These are phyloP conservation scores for Heliothis peltigera DNA, from an alignment of 2,888 invertebrate species.

Conservation along the genomic window DNA sequence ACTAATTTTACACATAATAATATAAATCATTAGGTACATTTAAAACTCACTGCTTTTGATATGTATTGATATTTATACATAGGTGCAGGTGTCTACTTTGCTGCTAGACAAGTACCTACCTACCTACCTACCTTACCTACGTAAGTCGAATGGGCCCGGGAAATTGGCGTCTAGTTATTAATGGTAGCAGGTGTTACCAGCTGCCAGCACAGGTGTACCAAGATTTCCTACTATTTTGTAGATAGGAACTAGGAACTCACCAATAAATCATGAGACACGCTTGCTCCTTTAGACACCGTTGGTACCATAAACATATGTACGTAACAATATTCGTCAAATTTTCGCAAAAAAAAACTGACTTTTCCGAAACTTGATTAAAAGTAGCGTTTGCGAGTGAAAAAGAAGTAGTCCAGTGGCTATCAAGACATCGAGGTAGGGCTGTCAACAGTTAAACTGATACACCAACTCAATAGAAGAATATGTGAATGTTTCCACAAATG, in stretches of 20 bases:
- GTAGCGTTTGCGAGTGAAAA: no score
- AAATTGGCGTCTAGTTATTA: slow-evolving; percentile 36
- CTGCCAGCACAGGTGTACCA: slow-evolving; percentile 19
- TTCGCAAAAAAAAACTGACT: no score
- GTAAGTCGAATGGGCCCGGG: slow-evolving; percentile 21
- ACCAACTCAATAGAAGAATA: no score
- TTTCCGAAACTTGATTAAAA: no score
- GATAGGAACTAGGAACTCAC: slow-evolving; percentile 5
- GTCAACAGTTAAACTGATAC: no score
- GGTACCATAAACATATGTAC: no score
- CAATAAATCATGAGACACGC: slow-evolving; percentile 28
- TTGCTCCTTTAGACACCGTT: slow-evolving; percentile 14
- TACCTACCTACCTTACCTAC: slow-evolving; percentile 14
- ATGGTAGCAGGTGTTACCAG: slow-evolving; percentile 19
- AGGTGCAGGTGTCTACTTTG: not conserved
- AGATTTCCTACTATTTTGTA: slow-evolving; percentile 15
- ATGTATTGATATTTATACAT: not conserved
- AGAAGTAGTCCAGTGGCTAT: no score
- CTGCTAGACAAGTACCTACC: not conserved
- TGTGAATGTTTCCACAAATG: no score
- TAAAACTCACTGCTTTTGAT: not conserved
- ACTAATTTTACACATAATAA: not conserved
- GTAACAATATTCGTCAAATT: no score
- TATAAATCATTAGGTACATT: no score
- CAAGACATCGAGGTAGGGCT: no score